Evolutionary conservation across 2,888 invertebrate species (phyloP).

Genomic region (Parnassius glacialis): DNA sequence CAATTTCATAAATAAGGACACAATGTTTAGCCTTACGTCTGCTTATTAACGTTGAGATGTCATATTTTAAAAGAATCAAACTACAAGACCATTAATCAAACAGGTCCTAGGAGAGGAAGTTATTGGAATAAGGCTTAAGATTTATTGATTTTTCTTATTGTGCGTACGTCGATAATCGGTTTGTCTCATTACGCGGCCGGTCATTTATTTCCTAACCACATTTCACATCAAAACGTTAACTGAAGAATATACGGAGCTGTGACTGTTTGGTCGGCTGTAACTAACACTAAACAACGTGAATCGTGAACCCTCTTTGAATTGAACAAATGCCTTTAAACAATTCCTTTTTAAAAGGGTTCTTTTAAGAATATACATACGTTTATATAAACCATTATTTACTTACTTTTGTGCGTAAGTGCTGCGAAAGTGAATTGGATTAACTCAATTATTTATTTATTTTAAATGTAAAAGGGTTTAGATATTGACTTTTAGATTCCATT

Average conservation of each 20-base stretch:
- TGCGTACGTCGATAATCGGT: constrained; percentile 50
- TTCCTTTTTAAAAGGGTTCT: constrained; percentile 45
- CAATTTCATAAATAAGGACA: no score
- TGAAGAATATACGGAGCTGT: constrained; percentile 52
- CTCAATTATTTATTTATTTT: no score
- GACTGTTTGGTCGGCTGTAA: constrained; percentile 43
- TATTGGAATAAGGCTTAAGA: constrained; percentile 25
- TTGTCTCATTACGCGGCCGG: constrained; percentile 35
- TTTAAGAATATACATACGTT: constrained; percentile 22
- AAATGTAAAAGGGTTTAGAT: no score
- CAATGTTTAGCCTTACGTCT: no score
- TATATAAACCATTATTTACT: no score
- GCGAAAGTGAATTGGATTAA: no score
- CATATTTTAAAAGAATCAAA: constrained; percentile 9
- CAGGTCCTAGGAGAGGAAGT: constrained; percentile 19
- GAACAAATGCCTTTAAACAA: constrained; percentile 30
- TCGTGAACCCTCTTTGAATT: constrained; percentile 47
- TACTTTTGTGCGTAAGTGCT: no score
- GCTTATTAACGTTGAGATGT: constrained; percentile 3
- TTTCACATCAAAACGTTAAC: constrained; percentile 59
- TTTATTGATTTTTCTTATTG: constrained; percentile 61
- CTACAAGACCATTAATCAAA: constrained; percentile 19
- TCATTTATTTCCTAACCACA: constrained; percentile 29
- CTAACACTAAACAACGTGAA: constrained; percentile 42
- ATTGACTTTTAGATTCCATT: no score